Evolutionary conservation across 2,797 vertebrate species (phyloP).

Genomic region (Coranthus polyacanthus): DNA sequence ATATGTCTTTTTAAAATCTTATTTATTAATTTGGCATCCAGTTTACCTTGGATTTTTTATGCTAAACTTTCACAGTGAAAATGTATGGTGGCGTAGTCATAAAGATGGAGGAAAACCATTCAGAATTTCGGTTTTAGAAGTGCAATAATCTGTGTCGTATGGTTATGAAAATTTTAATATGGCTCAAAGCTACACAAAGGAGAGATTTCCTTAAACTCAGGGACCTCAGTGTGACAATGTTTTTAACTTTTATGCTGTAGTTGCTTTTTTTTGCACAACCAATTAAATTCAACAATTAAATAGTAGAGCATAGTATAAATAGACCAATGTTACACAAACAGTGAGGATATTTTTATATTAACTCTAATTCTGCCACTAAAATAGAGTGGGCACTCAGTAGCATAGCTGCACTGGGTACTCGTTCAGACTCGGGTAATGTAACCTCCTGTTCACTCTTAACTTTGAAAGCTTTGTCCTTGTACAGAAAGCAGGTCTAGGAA

Average conservation of each 20-base stretch:
- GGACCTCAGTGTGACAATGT: constrained; percentile 31
- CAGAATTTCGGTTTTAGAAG: not conserved
- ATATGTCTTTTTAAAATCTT: not conserved
- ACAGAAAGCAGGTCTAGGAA: constrained; percentile 38
- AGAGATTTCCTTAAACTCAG: constrained; percentile 2
- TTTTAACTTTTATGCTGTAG: constrained; percentile 27
- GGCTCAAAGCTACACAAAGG: not conserved
- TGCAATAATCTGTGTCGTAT: not conserved
- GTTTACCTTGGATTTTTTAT: too few relatives aligned
- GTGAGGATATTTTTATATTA: constrained; percentile 37
- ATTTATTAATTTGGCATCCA: not conserved
- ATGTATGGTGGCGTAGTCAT: too few relatives aligned
- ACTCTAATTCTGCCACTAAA: constrained; percentile 39
- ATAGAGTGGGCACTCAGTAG: constrained; percentile 54
- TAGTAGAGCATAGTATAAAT: constrained; percentile 14
- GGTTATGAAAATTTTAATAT: not conserved
- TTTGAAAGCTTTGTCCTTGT: constrained; percentile 75
- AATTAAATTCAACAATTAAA: constrained; percentile 25
- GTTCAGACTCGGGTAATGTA: constrained; percentile 53
- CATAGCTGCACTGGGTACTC: constrained; percentile 20
- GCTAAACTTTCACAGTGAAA: too few relatives aligned
- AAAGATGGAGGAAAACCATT: not conserved
- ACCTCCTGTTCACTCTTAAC: constrained; percentile 63
- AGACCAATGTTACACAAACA: constrained; percentile 17
- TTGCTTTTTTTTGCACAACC: not conserved